Conservation (phyloP, 2,888 invertebrate genomes). For the Apamea epomidion region DNA sequence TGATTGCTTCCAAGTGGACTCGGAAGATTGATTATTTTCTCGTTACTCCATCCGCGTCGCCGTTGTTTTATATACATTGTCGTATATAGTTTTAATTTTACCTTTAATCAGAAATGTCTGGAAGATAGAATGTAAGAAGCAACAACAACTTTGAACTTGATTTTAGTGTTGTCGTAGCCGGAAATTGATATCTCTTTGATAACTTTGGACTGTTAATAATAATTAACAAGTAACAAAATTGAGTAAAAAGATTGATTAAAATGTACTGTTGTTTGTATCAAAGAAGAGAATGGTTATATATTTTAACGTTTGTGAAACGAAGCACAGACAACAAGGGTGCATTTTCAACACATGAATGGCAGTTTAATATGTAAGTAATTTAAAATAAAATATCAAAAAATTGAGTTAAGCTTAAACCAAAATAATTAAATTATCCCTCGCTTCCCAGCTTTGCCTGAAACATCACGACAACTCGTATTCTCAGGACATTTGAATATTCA, state of each 20-base stretch:
- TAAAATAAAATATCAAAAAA: neutral
- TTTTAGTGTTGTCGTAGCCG: neutral
- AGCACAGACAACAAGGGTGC: neutral
- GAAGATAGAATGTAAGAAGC: slow-evolving; percentile 20
- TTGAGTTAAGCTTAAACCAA: slow-evolving; percentile 20
- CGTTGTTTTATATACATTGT: slow-evolving; percentile 79
- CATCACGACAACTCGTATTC: slow-evolving; percentile 50
- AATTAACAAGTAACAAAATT: slow-evolving; percentile 6
- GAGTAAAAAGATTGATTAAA: neutral
- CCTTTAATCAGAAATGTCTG: slow-evolving; percentile 27
- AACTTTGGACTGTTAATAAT: neutral
- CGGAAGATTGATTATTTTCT: slow-evolving; percentile 90
- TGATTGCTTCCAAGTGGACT: slow-evolving; percentile 90
- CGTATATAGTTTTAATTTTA: slow-evolving; percentile 60
- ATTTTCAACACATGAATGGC: neutral
- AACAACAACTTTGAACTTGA: neutral
- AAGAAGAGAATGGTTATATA: neutral
- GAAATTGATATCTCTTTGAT: neutral
- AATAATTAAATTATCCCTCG: slow-evolving; percentile 32
- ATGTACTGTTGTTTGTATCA: neutral
- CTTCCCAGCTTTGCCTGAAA: slow-evolving; percentile 44
- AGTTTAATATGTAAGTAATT: neutral
- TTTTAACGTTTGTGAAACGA: neutral
- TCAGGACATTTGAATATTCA: slow-evolving; percentile 63
- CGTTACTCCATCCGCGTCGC: slow-evolving; percentile 79